Evolutionary conservation across 1,140 invertebrate genomes (phyloP).

Genomic region (Vollenhovia emeryi): DNA sequence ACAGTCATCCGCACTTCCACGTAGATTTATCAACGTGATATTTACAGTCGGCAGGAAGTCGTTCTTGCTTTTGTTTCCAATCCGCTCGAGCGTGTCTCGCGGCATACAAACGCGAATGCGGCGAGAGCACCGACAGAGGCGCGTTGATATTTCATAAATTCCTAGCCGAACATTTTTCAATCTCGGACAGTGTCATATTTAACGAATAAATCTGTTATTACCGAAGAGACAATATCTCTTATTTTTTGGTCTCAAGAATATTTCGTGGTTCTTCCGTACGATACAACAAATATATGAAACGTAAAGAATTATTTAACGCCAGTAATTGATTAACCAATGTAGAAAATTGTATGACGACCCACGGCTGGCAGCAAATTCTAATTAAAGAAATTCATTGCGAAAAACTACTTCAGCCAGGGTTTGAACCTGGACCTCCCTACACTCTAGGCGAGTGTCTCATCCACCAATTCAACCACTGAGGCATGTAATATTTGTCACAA

Average conservation of each 20-base stretch:
- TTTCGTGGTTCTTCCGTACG: not conserved
- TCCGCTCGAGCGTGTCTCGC: slow-evolving; percentile 22
- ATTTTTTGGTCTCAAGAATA: not conserved
- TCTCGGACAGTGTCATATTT: slow-evolving; percentile 36
- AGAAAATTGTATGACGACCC: too few relatives aligned
- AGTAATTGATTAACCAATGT: too few relatives aligned
- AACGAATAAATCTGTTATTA: slow-evolving; percentile 31
- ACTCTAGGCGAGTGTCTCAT: too few relatives aligned
- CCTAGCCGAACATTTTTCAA: slow-evolving; percentile 21
- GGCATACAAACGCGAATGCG: slow-evolving; percentile 16
- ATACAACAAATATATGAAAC: slow-evolving; percentile 22
- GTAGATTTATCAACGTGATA: slow-evolving; percentile 51
- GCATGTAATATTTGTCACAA: too few relatives aligned
- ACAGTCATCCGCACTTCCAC: slow-evolving; percentile 56
- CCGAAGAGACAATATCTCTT: not conserved
- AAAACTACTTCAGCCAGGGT: too few relatives aligned
- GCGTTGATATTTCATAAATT: slow-evolving; percentile 48
- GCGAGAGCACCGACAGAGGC: not conserved
- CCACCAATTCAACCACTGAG: too few relatives aligned
- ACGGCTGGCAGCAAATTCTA: too few relatives aligned
- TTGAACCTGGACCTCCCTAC: too few relatives aligned
- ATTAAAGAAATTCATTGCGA: too few relatives aligned
- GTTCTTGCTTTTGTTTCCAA: slow-evolving; percentile 50
- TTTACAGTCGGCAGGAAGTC: slow-evolving; percentile 38
- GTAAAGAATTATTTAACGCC: too few relatives aligned